phyloP scores from a whole-genome alignment of 2,113 vertebrate species.

The Helogale parvula region DNA sequence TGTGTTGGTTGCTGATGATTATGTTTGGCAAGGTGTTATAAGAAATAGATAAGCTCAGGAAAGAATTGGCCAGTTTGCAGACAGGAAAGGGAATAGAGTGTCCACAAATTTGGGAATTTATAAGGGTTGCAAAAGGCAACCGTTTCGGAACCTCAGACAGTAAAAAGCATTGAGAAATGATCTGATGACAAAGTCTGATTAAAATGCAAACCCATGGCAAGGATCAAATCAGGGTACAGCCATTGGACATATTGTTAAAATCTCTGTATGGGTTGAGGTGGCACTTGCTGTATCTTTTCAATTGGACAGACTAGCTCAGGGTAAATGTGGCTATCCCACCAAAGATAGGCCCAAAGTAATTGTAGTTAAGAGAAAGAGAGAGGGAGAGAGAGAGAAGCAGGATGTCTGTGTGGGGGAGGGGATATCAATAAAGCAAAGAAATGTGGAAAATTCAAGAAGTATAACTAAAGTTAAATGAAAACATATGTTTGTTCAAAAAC shows the following conservation, averaged over 20 bases:
- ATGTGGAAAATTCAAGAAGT: background rate
- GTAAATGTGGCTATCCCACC: background rate
- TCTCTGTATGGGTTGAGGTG: background rate
- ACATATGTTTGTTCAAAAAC: background rate
- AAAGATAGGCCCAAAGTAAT: background rate
- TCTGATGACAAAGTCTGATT: background rate
- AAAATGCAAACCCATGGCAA: background rate
- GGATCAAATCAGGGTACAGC: background rate
- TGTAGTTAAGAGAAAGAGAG: background rate
- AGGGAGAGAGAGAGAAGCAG: background rate
- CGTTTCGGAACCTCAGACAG: background rate
- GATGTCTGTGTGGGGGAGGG: too few relatives aligned
- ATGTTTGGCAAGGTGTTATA: background rate
- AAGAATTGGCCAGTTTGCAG: background rate
- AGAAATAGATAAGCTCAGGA: background rate
- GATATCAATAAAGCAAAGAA: background rate
- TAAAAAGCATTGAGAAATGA: background rate
- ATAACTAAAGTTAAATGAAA: conserved; percentile 10
- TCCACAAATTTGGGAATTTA: background rate
- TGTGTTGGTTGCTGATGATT: background rate
- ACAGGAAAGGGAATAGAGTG: background rate
- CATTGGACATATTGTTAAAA: background rate
- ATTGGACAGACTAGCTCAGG: background rate
- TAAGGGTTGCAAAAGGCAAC: background rate
- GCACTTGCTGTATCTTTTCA: background rate